Conservation (phyloP, 2,113 vertebrate genomes). For the Gopherus flavomarginatus region DNA sequence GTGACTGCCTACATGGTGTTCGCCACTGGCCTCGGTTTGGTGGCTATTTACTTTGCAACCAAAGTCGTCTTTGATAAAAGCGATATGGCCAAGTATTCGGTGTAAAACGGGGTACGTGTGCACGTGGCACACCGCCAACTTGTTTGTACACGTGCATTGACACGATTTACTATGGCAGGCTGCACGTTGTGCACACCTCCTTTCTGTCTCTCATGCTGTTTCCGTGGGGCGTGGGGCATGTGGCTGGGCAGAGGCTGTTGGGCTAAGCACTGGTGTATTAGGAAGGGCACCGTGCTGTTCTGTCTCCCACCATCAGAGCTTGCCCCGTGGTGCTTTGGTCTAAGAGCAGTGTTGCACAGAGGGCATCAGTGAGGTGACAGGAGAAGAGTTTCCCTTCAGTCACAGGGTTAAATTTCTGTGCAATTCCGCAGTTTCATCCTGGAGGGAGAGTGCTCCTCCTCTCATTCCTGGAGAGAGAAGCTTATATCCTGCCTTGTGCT, state of each 20-base stretch:
- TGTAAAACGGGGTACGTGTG: conserved; percentile 26
- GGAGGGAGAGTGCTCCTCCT: background rate
- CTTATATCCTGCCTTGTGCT: background rate
- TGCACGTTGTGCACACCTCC: background rate
- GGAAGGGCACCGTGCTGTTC: background rate
- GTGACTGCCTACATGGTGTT: conserved; percentile 88
- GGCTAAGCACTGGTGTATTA: conserved; percentile 64
- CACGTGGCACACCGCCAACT: rapidly evolving
- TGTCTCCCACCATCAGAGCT: background rate
- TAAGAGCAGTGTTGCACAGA: background rate
- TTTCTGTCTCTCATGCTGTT: rapidly evolving
- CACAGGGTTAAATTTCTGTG: background rate
- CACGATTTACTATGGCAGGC: rapidly evolving
- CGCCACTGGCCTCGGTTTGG: conserved; percentile 79
- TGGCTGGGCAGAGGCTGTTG: background rate
- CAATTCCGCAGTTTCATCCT: background rate
- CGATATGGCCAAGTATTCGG: conserved; percentile 77
- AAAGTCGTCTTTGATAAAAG: conserved; percentile 85
- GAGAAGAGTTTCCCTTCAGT: background rate
- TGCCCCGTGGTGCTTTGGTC: conserved; percentile 54
- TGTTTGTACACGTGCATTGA: background rate
- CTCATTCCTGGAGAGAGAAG: background rate
- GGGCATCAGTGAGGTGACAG: background rate
- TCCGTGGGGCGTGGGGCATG: background rate
- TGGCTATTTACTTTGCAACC: conserved; percentile 87